Evolutionary conservation across 1,140 invertebrate species (phyloP), one percentile per base, ranked within the genome.

Genomic region (Listronotus oregonensis): DNA sequence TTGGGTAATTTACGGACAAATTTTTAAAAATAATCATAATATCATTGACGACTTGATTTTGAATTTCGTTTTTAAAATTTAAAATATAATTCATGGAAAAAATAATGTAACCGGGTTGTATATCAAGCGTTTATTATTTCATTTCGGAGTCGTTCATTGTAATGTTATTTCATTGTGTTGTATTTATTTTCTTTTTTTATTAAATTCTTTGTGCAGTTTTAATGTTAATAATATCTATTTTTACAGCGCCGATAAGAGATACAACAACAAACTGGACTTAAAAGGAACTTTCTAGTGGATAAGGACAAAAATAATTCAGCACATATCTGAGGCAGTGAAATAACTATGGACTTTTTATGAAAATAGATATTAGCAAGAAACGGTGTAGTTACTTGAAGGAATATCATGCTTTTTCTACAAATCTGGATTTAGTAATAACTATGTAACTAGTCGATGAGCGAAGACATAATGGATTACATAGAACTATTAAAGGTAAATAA

Each of bases 311-410:
- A 90, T 92, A 32, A 83, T 87, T 3, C 86, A 90, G 68, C 91
- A 94, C 73, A 89, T 93, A 64, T 83, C 86, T 21, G 82, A 86
- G 50, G 89, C 90, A 0, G 81, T 89, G 83, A 69, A 88, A 90
- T 72, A 93, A 93, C 80, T 85, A 87, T 54, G 84, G 85, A 0
- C 80, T 92, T 31, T 93, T 93, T 75, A 85, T 84, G 12, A 79
- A 83, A 11, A 86, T 94, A 51, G 91, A 94, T 74, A 85, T 84
- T 43, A 84, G 89, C 89, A 0, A 79, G 84, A 64, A 89, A 93
- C 79, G 91, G 91, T n/a, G 82, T 89, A 49, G 82, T 93, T 7
- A 87, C 87, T 0, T 93, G 91, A 86, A 89, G 60, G 90, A 93
- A 73, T 93, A 92, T 75, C 89, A 91, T 72, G 78, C 83, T 89